These are phyloP conservation scores for Trachops cirrhosus DNA, from an alignment of 2,797 vertebrate species.

Conservation along the genomic window DNA sequence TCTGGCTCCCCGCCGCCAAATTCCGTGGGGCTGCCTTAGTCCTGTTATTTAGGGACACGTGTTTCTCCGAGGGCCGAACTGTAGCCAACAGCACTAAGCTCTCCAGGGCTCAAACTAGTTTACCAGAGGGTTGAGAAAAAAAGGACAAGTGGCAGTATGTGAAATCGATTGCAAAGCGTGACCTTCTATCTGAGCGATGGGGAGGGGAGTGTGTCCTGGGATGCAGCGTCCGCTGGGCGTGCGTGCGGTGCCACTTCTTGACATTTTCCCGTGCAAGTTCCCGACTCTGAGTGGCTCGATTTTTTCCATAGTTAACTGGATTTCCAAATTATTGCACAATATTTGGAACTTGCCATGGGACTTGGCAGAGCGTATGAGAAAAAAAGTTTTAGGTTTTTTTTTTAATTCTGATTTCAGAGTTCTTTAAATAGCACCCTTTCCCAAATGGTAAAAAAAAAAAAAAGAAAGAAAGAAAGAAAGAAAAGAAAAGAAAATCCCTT, in stretches of 20 bases:
- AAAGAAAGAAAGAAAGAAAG: too few species aligned
- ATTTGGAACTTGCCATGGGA: conserved; percentile 66
- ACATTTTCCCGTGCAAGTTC: conserved; percentile 45
- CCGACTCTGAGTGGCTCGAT: conserved; percentile 12
- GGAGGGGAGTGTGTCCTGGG: not conserved
- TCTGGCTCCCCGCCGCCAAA: not conserved
- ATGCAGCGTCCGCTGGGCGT: not conserved
- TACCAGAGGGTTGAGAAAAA: conserved; percentile 51
- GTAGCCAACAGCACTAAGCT: not conserved
- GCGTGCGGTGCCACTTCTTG: not conserved
- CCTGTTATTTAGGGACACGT: not conserved
- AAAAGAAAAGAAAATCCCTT: not conserved
- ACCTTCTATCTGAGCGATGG: not conserved
- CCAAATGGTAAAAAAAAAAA: not conserved
- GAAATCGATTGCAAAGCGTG: conserved; percentile 63
- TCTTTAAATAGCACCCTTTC: conserved; percentile 56
- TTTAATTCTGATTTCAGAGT: conserved; percentile 28
- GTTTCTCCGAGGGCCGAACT: conserved; percentile 14
- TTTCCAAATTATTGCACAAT: conserved; percentile 68
- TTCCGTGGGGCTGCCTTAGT: not conserved
- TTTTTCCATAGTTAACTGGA: conserved; percentile 63
- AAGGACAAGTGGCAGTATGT: conserved; percentile 52
- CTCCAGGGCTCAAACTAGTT: conserved; percentile 49
- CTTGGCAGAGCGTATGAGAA: conserved; percentile 63
- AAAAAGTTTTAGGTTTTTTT: not conserved